These are phyloP conservation scores for Drosophila nigricruria DNA, from an alignment of 2,888 invertebrate genomes.

Conservation along the genomic window DNA sequence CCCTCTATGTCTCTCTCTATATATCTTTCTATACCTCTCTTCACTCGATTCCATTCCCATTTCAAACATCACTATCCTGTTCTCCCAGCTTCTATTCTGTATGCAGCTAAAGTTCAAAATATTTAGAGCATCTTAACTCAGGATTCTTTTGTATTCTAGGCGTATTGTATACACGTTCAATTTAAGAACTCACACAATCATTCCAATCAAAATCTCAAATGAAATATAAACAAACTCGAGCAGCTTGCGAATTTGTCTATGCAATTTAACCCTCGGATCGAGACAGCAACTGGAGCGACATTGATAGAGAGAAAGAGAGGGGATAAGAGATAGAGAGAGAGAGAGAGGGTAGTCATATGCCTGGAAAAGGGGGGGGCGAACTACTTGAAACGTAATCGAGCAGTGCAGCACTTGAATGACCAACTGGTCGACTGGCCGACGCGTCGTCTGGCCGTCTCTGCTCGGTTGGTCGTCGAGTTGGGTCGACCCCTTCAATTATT, in stretches of 20 bases:
- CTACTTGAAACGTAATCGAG: conserved; percentile 78
- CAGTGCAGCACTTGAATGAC: conserved; percentile 80
- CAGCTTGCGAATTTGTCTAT: conserved; percentile 71
- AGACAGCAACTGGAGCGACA: conserved; percentile 9
- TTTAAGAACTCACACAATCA: conserved; percentile 34
- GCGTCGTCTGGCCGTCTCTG: conserved; percentile 15
- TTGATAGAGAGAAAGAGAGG: not conserved
- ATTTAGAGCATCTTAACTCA: conserved; percentile 1
- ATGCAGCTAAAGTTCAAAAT: not conserved
- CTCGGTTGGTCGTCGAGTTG: conserved; percentile 19
- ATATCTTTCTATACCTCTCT: not conserved
- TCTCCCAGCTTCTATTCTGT: not conserved
- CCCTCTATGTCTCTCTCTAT: not conserved
- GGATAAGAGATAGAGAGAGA: not conserved
- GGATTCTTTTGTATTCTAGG: not conserved
- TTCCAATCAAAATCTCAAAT: conserved; percentile 77
- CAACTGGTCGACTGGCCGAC: conserved; percentile 61
- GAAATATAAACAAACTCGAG: conserved; percentile 73
- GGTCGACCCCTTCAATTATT: conserved; percentile 78
- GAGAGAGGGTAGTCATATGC: not conserved
- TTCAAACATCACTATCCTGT: not conserved
- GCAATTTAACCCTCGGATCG: conserved; percentile 68
- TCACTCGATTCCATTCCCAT: not conserved
- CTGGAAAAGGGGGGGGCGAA: conserved; percentile 9
- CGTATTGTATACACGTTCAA: conserved; percentile 9